Base-by-base conservation (phyloP, 2,888 invertebrate genomes). In the Phragmatobia fuliginosa region DNA sequence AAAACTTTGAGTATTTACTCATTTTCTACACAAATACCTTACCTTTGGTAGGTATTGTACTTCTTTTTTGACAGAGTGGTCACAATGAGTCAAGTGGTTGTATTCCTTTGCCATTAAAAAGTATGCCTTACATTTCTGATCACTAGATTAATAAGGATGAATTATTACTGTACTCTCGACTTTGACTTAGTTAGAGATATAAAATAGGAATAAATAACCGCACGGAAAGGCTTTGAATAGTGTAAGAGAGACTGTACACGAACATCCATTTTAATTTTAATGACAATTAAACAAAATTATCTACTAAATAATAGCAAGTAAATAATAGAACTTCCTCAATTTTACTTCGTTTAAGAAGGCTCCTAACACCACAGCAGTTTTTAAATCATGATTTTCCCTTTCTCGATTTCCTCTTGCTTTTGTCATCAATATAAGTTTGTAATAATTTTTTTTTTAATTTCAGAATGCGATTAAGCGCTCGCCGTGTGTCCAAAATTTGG, bases 401-500 rank as follows among this genome's bases (percentile, higher is more conserved):
- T 4, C 11, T 52, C 0, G 21, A 49, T 49, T 49, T 21, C 45
- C 45, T 49, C 45, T 49, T 49, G n/a, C 8, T 52, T 25, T 49
- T 52, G n/a, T 25, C 52, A 25, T 25, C 5, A 25, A 49, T 1
- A 2, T 0, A 3, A 56, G 4, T 56, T 4, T 56, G 16, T 62
- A 41, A 8, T 62, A 25, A 62, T 18, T 28, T 1, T 62, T 18
- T n/a, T n/a, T 32, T 32, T 68, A 52, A 31, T 90, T 89, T 0
- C 92, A 95, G 95, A 75, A 92, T 92, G 89, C 89, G 93, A 18
- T 21, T 89, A 14, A 92, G 92, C 63, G 95, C 96, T 0, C 85
- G 88, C 0, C 87, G 88, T 6, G 85, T 95, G 3, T 96, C 96
- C 0, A 88, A 90, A 73, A 92, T 96, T 41, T 96, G 96, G 92